Percentiles rank a stretch among this genome's conserved stretches.
Evolutionary conservation across 2,113 vertebrate species (phyloP).

Genomic region (Dendropsophus ebraccatus): DNA sequence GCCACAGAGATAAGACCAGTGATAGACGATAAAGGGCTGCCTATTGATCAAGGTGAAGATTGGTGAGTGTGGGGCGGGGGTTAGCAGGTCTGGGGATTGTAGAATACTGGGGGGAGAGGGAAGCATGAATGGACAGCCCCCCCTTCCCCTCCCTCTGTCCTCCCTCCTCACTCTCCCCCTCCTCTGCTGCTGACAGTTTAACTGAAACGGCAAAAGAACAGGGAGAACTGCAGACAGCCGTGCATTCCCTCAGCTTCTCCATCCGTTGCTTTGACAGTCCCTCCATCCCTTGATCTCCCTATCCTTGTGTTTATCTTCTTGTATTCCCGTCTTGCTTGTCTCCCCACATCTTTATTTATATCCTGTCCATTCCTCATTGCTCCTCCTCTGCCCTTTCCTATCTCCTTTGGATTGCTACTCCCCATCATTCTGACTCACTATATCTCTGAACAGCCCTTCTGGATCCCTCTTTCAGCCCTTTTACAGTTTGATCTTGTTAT

Average conservation of each 20-base stretch:
- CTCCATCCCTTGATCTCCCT: not conserved
- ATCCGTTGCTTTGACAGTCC: constrained; percentile 4
- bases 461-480: not conserved
- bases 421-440: constrained; percentile 24
- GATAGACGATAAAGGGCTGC: constrained; percentile 45
- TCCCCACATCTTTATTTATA: not conserved
- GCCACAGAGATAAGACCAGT: constrained; percentile 41
- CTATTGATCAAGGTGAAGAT: constrained; percentile 59
- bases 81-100: constrained; percentile 44
- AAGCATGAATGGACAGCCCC: constrained; percentile 45
- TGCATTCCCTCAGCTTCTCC: constrained; percentile 36
- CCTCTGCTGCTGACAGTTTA: constrained; percentile 51
- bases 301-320: constrained; percentile 18
- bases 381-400: constrained; percentile 25
- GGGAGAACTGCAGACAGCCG: constrained; percentile 61
- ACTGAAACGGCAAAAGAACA: constrained; percentile 59
- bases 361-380: not conserved
- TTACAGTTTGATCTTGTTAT: constrained; percentile 25
- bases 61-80: constrained; percentile 32
- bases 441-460: not conserved
- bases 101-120: constrained; percentile 43
- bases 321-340: not conserved
- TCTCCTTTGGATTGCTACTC: constrained; percentile 19
- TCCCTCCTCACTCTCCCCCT: constrained; percentile 36
- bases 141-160: constrained; percentile 4